These are phyloP conservation scores for Panurus biarmicus DNA, from an alignment of 2,113 vertebrate species.

Conservation along the genomic window DNA sequence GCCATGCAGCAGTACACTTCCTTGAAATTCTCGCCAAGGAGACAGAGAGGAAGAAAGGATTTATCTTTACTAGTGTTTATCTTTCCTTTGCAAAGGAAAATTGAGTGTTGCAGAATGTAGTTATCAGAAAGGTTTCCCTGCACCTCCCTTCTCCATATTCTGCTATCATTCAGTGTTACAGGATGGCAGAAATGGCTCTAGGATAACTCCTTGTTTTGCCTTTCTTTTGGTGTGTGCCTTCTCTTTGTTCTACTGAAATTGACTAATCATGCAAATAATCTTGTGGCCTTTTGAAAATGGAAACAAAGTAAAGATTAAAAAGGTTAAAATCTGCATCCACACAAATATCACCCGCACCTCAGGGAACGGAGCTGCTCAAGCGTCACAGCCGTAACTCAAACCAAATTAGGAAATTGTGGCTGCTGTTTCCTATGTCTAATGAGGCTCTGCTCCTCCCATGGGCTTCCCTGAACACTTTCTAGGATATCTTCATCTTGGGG, in stretches of 20 bases:
- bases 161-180: background rate
- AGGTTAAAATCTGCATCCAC: conserved; percentile 61
- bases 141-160: background rate
- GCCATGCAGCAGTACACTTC: background rate
- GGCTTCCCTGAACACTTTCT: background rate
- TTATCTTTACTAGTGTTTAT: background rate
- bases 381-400: background rate
- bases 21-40: background rate
- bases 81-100: background rate
- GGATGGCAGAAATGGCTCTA: background rate
- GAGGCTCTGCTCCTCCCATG: background rate
- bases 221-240: background rate
- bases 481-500: background rate
- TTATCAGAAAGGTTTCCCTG: background rate
- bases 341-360: conserved; percentile 43
- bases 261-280: conserved; percentile 53
- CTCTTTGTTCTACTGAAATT: conserved; percentile 30
- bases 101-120: background rate
- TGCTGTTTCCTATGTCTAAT: background rate
- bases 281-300: conserved; percentile 55
- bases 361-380: background rate
- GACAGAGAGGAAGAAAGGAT: background rate
- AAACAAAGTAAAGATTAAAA: conserved; percentile 59
- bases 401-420: background rate
- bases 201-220: background rate